These are phyloP conservation scores for Mormyrus lacerda DNA, from an alignment of 2,113 vertebrate species.

Conservation along the genomic window DNA sequence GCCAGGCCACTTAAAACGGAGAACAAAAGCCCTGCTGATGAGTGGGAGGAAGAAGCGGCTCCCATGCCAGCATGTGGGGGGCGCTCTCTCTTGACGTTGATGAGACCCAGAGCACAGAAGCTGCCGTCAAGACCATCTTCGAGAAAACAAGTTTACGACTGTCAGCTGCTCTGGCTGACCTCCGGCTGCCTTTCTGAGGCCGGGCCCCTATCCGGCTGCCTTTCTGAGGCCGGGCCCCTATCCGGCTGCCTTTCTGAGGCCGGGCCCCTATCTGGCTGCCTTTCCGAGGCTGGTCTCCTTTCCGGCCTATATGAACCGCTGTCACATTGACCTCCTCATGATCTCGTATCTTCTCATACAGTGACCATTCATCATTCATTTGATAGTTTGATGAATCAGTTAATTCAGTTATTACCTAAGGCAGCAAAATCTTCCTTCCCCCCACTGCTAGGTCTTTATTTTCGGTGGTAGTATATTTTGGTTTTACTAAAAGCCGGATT, in stretches of 20 bases:
- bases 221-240: too few species aligned
- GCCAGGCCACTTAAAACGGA: background rate
- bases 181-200: background rate
- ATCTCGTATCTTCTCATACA: background rate
- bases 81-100: background rate
- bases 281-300: background rate
- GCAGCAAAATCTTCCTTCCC: background rate
- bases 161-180: background rate
- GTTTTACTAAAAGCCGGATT: background rate
- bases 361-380: background rate
- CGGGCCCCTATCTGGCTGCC: background rate
- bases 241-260: background rate
- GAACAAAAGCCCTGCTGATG: background rate
- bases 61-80: background rate
- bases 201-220: background rate
- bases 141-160: background rate
- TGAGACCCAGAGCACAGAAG: background rate
- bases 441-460: background rate
- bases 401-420: background rate
- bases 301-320: background rate
- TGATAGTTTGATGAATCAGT: background rate
- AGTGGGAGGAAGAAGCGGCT: background rate
- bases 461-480: background rate
- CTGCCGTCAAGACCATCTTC: background rate
- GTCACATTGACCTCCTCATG: background rate